A percentile compares a stretch with the other conserved stretches of the same genome.
Evolutionary conservation across 2,113 vertebrate genomes (phyloP).

Genomic region (Paradisaea rubra): DNA sequence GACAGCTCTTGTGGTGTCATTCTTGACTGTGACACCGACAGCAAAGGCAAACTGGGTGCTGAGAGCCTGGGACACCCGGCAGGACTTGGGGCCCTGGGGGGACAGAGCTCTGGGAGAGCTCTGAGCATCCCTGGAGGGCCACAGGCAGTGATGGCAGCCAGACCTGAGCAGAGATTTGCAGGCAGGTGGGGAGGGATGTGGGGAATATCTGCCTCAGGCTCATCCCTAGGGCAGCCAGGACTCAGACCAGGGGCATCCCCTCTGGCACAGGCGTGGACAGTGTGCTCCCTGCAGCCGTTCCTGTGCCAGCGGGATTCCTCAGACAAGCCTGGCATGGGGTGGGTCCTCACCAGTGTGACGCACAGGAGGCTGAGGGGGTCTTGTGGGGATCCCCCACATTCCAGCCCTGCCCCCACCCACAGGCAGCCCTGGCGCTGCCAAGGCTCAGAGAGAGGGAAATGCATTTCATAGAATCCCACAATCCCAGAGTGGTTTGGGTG

Average conservation of each 20-base stretch:
- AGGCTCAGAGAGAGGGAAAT: not conserved
- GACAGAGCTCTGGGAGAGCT: not conserved
- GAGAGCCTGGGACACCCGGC: not conserved
- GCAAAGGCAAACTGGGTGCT: not conserved
- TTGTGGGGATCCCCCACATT: not conserved
- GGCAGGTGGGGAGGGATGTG: not conserved
- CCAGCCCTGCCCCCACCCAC: rapidly evolving
- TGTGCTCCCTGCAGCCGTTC: rapidly evolving
- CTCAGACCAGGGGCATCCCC: not conserved
- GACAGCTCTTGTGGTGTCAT: rapidly evolving
- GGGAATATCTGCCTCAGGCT: too few species aligned
- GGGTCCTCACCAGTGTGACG: not conserved
- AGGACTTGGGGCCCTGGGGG: not conserved
- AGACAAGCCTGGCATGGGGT: not conserved
- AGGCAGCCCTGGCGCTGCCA: rapidly evolving
- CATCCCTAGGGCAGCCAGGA: not conserved
- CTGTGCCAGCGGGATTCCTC: not conserved
- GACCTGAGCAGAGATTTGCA: not conserved
- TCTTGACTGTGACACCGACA: not conserved
- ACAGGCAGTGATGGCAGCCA: not conserved
- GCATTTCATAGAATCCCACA: not conserved
- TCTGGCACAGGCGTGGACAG: rapidly evolving
- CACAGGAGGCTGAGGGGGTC: rapidly evolving
- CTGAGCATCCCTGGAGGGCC: rapidly evolving
- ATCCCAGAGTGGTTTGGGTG: not conserved